Evolutionary conservation across 1,140 invertebrate species (phyloP), one percentile per base, ranked within the genome.

Genomic region (Dufourea novaeangliae): DNA sequence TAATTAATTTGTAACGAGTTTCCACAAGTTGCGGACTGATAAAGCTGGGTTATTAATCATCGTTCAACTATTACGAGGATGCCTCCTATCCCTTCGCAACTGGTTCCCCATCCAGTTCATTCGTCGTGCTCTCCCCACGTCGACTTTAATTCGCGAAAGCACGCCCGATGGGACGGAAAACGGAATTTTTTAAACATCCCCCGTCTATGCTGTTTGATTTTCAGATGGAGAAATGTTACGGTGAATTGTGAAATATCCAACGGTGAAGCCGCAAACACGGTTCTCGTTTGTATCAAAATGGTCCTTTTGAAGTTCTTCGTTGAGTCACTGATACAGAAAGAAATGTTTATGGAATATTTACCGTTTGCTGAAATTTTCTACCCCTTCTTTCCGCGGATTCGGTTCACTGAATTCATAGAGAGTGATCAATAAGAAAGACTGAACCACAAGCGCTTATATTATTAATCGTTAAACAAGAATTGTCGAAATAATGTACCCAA

Each of bases 1-100:
- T 85, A 80, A 85, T 85, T 85, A 85, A 85, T 85, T 85, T 84
- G 72, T 84, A 85, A 85, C 78, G 82, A 85, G 83, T 84, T 85
- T 39, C 63, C 82, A 73, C 82, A 80, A 85, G 78, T 84, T 80
- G 52, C 67, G 56, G 63, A 54, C 75, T 72, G 82, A 84, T 70
- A 80, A 70, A 78, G 64, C 82, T 22, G 4, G 67, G 52, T 39
- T 80, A 84, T 84, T 84, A 84, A 84, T 84, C 82, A 84, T 84
- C 73, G 63, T 70, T 84, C 37, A 73, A 77, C 68, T 46, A 59
- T 84, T 70, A 34, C 52, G 44, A 41, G 77, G 81, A 44, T 57
- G 27, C 14, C 25, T 25, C 64, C 52, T 32, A 22, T 29, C 54
- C 29, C 69, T 54, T 77, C 46, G 44, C 73, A 27, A 54, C 46